Evolutionary conservation across 64 coral and sea anemone species (phyloP), one percentile per base, ranked within the genome.

Genomic region (Montipora efflorescens): DNA sequence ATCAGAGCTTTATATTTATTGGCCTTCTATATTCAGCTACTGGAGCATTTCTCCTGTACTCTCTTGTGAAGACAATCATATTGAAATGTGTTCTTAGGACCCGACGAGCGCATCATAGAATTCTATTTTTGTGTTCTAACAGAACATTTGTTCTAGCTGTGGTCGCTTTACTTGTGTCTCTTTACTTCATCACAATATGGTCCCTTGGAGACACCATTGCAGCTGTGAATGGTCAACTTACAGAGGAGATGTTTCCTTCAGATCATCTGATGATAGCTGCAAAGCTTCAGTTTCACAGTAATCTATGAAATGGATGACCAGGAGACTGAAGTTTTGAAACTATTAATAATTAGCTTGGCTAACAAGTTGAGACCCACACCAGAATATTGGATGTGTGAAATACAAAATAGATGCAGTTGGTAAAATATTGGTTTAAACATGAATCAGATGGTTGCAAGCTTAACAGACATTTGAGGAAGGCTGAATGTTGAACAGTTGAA

Each of bases 221-320:
- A 67, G 89, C 92, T 83, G 92, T 94, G 12, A 89, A 82, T 81
- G 83, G 94, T 48, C 74, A 92, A 72, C 78, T 99, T 10, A 51
- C 89, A 28, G 98, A 99, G 81, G 98, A 99, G 78, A 94, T 96
- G 95, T 99, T 86, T 22, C 98, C 98, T 19, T 99, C 98, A 1
- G 98, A 99, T 87, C 98, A 99, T 50, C 52, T 94, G 45, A 89
- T 99, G 86, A 72, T 99, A 2, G 25, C 90, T 21, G 76, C 92
- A 48, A 88, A 74, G n/a, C 87, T 99, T 51, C 90, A 99, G 52
- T 78, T 98, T 59, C 7, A 8, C 53, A 89, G 67, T 28, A 77
- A 46, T 59, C 25, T 73, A 88, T 87, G 71, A 44, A 0, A 58
- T 19, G 75, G n/a, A 79, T 50, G 10, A 74, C 25, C 47, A 14